These are phyloP conservation scores for Bryconaethiops microstoma DNA, from an alignment of 2,797 vertebrate species.

Conservation along the genomic window DNA sequence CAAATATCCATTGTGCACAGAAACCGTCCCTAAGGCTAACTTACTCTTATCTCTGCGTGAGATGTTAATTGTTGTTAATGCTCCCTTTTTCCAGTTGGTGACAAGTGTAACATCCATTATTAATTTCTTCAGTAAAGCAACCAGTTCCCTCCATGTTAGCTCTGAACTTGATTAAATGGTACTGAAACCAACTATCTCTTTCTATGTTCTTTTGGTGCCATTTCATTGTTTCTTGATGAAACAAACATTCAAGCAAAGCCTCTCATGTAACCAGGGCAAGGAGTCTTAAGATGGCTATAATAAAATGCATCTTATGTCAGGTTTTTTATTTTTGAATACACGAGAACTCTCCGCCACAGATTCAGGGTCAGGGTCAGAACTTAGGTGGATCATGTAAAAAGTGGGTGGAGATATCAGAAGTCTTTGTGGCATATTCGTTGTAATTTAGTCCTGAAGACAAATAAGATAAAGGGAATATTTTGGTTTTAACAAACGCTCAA, in stretches of 20 bases:
- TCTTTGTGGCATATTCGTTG: not conserved
- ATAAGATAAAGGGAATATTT: not conserved
- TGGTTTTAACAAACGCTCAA: not conserved
- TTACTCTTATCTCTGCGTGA: conserved; percentile 63
- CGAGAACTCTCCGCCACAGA: not conserved
- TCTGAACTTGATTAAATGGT: conserved; percentile 27
- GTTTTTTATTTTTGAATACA: not conserved
- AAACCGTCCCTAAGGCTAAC: conserved; percentile 52
- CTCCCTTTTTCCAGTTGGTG: conserved; percentile 24
- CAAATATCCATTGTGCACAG: conserved; percentile 35
- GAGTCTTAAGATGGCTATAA: not conserved
- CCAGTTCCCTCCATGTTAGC: conserved; percentile 40
- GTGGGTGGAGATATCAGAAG: not conserved
- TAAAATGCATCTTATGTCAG: not conserved
- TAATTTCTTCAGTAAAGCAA: conserved; percentile 37
- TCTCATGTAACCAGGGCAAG: not conserved
- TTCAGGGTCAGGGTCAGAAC: not conserved
- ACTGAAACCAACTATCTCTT: not conserved
- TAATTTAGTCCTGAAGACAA: not conserved
- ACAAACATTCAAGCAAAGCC: not conserved
- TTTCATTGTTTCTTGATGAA: not conserved
- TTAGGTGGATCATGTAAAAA: not conserved
- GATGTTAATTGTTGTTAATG: conserved; percentile 71
- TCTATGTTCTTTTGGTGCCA: not conserved
- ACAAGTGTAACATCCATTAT: conserved; percentile 49